Evolutionary conservation across 1,140 invertebrate species (phyloP).

Genomic region (Zaprionus lachaisei): DNA sequence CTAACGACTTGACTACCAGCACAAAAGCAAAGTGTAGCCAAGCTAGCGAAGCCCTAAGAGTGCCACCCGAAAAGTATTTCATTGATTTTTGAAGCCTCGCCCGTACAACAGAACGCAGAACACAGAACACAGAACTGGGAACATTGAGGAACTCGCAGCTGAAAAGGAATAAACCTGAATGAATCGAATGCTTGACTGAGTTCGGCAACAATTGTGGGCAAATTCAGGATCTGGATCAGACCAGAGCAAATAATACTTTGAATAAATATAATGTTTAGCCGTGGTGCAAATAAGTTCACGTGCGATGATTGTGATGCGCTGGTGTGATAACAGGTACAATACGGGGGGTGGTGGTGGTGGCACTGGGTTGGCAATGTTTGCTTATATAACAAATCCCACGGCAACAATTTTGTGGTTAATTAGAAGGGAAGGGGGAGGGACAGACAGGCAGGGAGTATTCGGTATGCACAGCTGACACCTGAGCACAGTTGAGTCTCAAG

Average conservation of each 20-base stretch:
- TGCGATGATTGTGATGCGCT: conserved; percentile 49
- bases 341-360: conserved; percentile 8
- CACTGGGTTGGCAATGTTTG: conserved; percentile 38
- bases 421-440: background rate
- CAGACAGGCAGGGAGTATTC: background rate
- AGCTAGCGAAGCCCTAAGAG: conserved; percentile 72
- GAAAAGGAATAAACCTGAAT: conserved; percentile 42
- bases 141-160: conserved; percentile 11
- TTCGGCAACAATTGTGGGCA: conserved; percentile 39
- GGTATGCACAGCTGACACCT: conserved; percentile 75
- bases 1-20: conserved; percentile 67
- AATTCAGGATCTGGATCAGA: conserved; percentile 30
- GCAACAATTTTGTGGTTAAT: conserved; percentile 51
- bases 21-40: conserved; percentile 75
- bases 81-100: conserved; percentile 80
- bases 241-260: conserved; percentile 62
- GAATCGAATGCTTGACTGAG: conserved; percentile 52
- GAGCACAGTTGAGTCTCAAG: conserved; percentile 55
- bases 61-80: conserved; percentile 83
- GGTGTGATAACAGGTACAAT: conserved; percentile 67
- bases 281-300: conserved; percentile 61
- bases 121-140: conserved; percentile 19
- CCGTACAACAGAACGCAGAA: conserved; percentile 52
- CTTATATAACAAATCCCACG: conserved; percentile 44
- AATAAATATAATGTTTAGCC: conserved; percentile 62